These are phyloP conservation scores for Uria lomvia DNA, from an alignment of 2,113 vertebrate species.

Conservation along the genomic window DNA sequence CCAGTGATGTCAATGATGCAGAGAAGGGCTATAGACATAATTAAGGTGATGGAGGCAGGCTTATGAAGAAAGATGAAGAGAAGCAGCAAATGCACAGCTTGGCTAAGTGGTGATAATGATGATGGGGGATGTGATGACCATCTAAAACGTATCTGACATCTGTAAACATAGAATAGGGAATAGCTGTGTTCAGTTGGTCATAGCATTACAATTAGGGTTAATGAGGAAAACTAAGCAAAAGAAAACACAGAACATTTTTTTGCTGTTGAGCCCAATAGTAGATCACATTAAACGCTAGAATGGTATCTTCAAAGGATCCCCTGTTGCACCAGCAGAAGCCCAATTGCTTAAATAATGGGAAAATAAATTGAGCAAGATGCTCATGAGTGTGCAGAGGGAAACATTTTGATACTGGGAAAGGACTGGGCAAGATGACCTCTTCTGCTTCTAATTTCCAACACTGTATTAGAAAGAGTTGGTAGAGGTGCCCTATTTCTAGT, in stretches of 20 bases:
- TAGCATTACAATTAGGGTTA: slow-evolving; percentile 29
- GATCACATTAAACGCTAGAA: not conserved
- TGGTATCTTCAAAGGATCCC: not conserved
- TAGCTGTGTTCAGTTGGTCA: slow-evolving; percentile 32
- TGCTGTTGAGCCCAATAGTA: not conserved
- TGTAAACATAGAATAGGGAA: slow-evolving; percentile 23
- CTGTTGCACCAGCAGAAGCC: not conserved
- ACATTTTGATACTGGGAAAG: not conserved
- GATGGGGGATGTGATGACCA: slow-evolving; percentile 11
- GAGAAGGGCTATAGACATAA: not conserved
- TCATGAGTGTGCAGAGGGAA: not conserved
- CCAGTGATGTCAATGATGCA: not conserved
- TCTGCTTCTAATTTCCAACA: not conserved
- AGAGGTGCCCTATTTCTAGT: not conserved
- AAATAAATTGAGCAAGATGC: slow-evolving; percentile 50
- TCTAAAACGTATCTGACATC: slow-evolving; percentile 21
- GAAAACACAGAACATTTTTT: slow-evolving; percentile 12
- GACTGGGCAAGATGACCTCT: slow-evolving; percentile 1
- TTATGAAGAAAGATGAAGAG: not conserved
- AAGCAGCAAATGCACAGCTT: slow-evolving; percentile 36
- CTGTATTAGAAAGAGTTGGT: not conserved
- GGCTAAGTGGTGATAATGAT: slow-evolving; percentile 42
- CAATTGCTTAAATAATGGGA: slow-evolving; percentile 46
- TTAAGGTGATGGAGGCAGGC: not conserved
- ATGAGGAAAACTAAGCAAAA: slow-evolving; percentile 45